Base-by-base conservation (phyloP, 2,113 vertebrate genomes). In the Talpa occidentalis region DNA sequence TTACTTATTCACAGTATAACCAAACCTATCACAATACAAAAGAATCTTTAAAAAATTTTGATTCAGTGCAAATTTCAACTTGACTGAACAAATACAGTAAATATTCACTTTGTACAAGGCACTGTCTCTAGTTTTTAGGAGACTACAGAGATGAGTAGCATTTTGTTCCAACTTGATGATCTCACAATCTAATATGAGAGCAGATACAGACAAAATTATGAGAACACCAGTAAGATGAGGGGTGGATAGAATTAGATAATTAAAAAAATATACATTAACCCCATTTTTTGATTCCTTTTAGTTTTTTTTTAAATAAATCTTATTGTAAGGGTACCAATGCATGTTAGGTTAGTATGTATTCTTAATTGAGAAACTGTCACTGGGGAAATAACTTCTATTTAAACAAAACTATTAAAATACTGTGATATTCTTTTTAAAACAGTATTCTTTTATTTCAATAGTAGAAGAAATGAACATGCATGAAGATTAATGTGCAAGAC, bases 41-140 rank as follows among this genome's bases (percentile, higher is more conserved):
- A 28, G 26, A 85, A 24, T 76, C 32, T 73, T 94, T 59, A 10
- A 73, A 86, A 79, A 30, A 2, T 60, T 84, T 92, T 54, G 17
- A 93, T 69, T 90, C 3, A 37, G 30, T 78, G 72, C n/a, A 82
- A 44, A 37, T 90, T 88, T 82, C 86, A 94, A 11, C 59, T 81
- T 35, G 69, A 22, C 35, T 69, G 42, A 92, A 76, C 37, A 90
- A 73, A 47, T 24, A n/a, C 44, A 49, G 66, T 86, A 82, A 44
- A 32, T 83, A 37, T 22, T 95, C 21, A 59, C 37, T 96, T 91
- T 84, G 21, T 66, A 56, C 16, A 88, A 37, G 49, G 69, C 28
- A 28, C 10, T 11, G 70, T 59, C 17, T 64, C n/a, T 44, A 66
- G 26, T 30, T 28, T 84, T 86, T 54, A 67, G 42, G 28, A 70